Conservation (phyloP, 2,113 vertebrate genomes). For the Beaufortia kweichowensis region DNA sequence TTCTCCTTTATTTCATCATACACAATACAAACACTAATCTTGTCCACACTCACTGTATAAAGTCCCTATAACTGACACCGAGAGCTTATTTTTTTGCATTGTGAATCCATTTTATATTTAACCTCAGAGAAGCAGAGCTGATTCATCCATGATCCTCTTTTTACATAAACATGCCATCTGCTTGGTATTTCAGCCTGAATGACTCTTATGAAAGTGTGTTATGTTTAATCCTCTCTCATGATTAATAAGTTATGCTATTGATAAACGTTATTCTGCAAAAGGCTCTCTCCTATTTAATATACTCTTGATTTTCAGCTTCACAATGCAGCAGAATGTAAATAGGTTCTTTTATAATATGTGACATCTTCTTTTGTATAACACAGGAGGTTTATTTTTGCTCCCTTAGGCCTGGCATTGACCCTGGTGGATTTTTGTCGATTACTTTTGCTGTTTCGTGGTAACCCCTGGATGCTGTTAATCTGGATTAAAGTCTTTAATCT, state of each 20-base stretch:
- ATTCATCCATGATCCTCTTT: constrained; percentile 23
- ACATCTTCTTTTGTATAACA: constrained; percentile 17
- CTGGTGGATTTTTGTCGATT: constrained; percentile 36
- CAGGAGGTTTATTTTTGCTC: constrained; percentile 12
- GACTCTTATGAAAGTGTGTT: constrained; percentile 17
- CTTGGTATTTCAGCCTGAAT: constrained; percentile 17
- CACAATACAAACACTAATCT: constrained; percentile 1
- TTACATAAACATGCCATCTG: constrained; percentile 28
- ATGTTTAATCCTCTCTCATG: constrained; percentile 15
- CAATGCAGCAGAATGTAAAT: not conserved
- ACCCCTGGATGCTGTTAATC: constrained; percentile 41
- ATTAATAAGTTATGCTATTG: not conserved
- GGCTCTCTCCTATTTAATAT: not conserved
- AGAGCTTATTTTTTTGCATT: no score
- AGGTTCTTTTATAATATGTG: no score
- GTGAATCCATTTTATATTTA: no score
- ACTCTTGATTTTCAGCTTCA: not conserved
- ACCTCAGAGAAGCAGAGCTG: not conserved
- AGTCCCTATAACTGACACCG: not conserved
- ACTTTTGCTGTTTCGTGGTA: constrained; percentile 24
- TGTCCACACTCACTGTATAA: not conserved
- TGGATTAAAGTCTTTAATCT: constrained; percentile 56
- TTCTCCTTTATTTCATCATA: constrained; percentile 8
- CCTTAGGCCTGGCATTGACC: constrained; percentile 10
- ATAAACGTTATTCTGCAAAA: not conserved